Evolutionary conservation across 2,797 vertebrate genomes (phyloP).

Genomic region (Dromococcyx pavoninus): DNA sequence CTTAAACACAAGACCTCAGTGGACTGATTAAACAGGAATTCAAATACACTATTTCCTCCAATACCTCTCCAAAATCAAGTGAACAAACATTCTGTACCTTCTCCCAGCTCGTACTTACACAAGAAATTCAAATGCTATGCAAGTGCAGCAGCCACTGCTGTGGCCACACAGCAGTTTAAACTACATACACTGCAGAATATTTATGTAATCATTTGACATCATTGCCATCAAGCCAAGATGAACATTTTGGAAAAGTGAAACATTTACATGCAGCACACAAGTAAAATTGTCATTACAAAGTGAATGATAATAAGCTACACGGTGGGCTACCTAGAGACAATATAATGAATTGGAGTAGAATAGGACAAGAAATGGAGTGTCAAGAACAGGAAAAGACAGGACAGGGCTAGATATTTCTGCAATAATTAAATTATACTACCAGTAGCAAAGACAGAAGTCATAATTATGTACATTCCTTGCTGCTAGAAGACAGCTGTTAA

Average conservation of each 20-base stretch:
- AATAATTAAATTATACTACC: background rate
- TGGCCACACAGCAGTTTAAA: background rate
- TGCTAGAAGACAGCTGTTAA: background rate
- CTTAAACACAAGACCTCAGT: background rate
- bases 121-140: background rate
- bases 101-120: background rate
- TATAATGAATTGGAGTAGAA: background rate
- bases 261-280: background rate
- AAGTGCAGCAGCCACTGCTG: background rate
- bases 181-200: rapidly evolving
- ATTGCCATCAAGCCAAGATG: background rate
- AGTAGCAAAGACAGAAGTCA: background rate
- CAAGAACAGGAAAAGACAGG: background rate
- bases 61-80: background rate
- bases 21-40: background rate
- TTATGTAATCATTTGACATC: background rate
- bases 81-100: background rate
- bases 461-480: background rate
- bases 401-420: background rate
- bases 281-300: background rate
- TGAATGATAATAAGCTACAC: background rate
- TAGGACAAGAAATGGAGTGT: background rate
- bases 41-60: background rate
- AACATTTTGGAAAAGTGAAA: background rate
- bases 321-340: background rate